Evolutionary conservation across 53 echinoderm and acorn worm species (phyloP).

Genomic region (Arbacia lixula): DNA sequence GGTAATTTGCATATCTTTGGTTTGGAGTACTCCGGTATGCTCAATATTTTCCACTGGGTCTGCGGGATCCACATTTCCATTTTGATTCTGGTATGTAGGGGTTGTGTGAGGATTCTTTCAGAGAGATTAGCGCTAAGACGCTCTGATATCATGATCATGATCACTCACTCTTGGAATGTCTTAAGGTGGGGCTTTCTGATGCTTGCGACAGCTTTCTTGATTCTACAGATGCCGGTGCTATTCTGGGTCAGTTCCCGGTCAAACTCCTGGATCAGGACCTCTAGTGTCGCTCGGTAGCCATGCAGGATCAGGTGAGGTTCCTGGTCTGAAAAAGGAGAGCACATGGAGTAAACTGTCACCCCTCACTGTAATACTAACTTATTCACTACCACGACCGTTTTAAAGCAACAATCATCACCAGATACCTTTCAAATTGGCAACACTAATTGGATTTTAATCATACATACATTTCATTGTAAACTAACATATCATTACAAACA

Average conservation of each 20-base stretch:
- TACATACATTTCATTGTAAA: too few relatives aligned
- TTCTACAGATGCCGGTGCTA: slow-evolving; percentile 66
- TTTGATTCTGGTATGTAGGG: neutral
- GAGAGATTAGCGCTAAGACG: neutral
- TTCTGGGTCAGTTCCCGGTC: slow-evolving; percentile 62
- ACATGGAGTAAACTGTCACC: neutral
- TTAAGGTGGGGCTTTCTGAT: slow-evolving; percentile 69
- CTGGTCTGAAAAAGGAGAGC: slow-evolving; percentile 35
- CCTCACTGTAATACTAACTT: too few relatives aligned
- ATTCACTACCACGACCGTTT: too few relatives aligned
- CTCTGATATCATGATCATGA: neutral
- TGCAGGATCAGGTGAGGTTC: slow-evolving; percentile 77
- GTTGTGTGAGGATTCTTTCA: neutral
- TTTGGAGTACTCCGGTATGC: too few relatives aligned
- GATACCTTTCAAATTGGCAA: too few relatives aligned
- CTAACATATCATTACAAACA: too few relatives aligned
- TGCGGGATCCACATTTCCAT: neutral
- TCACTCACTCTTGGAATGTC: slow-evolving; percentile 76
- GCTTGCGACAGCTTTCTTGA: slow-evolving; percentile 76
- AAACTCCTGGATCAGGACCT: slow-evolving; percentile 75
- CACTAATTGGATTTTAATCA: too few relatives aligned
- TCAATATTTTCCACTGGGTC: too few relatives aligned
- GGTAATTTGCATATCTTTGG: too few relatives aligned
- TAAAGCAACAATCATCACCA: too few relatives aligned
- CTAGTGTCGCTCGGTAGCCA: slow-evolving; percentile 80